Evolutionary conservation across 2,113 vertebrate species (phyloP).

Genomic region (Rafetus swinhoei): DNA sequence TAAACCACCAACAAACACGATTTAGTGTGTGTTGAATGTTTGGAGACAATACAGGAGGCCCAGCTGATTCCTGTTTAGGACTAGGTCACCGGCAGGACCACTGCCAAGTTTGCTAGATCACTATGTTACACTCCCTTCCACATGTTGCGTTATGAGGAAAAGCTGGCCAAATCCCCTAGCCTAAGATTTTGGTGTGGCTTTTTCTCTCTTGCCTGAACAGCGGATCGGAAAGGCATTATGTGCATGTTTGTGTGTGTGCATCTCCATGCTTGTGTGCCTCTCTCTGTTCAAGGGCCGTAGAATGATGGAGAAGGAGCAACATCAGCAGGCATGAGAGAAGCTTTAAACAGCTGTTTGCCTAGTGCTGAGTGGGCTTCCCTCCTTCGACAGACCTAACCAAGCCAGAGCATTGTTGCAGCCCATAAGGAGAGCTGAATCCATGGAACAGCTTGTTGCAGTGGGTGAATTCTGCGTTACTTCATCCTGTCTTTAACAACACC

Average conservation of each 20-base stretch:
- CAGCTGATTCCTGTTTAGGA: background rate
- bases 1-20: background rate
- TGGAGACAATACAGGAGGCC: slow-evolving; percentile 29
- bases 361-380: background rate
- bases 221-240: background rate
- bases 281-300: rapidly evolving
- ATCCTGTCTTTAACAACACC: rapidly evolving
- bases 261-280: rapidly evolving
- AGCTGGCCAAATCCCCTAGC: slow-evolving; percentile 23
- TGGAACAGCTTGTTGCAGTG: background rate
- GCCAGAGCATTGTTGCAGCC: background rate
- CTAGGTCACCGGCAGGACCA: background rate
- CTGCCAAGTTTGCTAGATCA: slow-evolving; percentile 60
- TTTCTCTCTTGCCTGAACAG: slow-evolving; percentile 35
- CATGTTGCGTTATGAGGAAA: slow-evolving; percentile 43
- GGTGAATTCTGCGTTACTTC: background rate
- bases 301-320: rapidly evolving
- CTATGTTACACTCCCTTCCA: slow-evolving; percentile 67
- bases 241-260: background rate
- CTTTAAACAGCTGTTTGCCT: background rate
- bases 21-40: background rate
- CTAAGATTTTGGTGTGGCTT: background rate
- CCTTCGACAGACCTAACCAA: background rate
- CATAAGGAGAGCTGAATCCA: background rate
- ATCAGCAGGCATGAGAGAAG: background rate